Base-by-base conservation (phyloP, 1,140 invertebrate species). In the Anastrepha ludens region DNA sequence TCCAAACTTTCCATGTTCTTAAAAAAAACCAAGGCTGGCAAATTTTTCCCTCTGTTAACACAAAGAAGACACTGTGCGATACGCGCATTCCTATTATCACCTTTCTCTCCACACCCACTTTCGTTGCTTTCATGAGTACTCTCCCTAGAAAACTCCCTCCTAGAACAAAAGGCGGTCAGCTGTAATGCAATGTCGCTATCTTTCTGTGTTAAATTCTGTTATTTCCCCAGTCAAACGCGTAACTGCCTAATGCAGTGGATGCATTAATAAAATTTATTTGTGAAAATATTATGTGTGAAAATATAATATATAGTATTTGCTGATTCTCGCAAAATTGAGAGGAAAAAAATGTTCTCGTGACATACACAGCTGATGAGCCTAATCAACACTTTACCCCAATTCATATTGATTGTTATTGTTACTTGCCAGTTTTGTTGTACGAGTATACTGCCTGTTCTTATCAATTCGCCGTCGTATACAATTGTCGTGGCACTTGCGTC, bases 331-430 rank as follows among this genome's bases (percentile, higher is more conserved):
- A 11, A 44, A 9, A 17, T 47, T 74, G 13, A 58, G 55, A 74
- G 44, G 11, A 74, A 44, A 47, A 74, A 44, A 41, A 47, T 17
- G 1, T 4, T 62, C 5, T 8, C 41, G 6, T 13, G 44, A 44
- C 39, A 67, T 29, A 29, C 39, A 39, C 13, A 5, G 17, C 41
- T 29, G 2, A 7, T 5, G 9, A 81, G 44, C 8, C 44, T 55
- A 81, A 81, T 55, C 74, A 55, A 55, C 20, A 20, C 7, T 55
- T 55, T 81, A 55, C 7, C 17, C 3, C 44, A 20, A 55, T 81
- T 81, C 17, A 20, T 70, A 44, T 70, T 70, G 67, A 70, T 70
- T 70, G 67, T 70, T 78, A 55, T 50, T 50, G 44, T 78, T 81
- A 55, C 9, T 55, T n/a, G 74, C 13, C 47, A 4, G 13, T 74